A percentile compares a stretch with the other conserved stretches of the same genome.
These are phyloP conservation scores for Anarsia innoxiella DNA, from an alignment of 2,888 invertebrate genomes.

Conservation along the genomic window DNA sequence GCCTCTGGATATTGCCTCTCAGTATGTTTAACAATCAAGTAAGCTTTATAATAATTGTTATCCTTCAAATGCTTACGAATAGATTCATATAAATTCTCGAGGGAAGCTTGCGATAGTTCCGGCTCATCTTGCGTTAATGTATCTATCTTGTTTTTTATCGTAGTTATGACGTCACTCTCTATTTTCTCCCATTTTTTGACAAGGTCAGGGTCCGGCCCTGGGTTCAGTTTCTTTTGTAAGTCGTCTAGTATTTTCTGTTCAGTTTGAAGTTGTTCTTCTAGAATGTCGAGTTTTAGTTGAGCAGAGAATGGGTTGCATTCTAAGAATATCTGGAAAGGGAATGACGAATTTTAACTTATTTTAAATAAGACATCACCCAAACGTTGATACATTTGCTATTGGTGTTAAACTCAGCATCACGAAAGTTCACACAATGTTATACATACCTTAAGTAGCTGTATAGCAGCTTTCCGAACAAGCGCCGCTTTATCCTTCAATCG, in stretches of 20 bases:
- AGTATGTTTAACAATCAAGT: constrained; percentile 62
- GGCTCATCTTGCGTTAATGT: constrained; percentile 63
- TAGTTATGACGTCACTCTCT: constrained; percentile 60
- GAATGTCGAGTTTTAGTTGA: constrained; percentile 74
- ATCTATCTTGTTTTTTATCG: constrained; percentile 67
- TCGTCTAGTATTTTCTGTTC: constrained; percentile 79
- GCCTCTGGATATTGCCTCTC: constrained; percentile 66
- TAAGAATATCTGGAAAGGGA: constrained; percentile 80
- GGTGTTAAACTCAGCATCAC: too few species aligned
- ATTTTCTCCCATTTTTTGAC: constrained; percentile 71
- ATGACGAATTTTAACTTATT: too few species aligned
- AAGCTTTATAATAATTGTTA: constrained; percentile 70
- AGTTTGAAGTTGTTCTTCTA: constrained; percentile 75
- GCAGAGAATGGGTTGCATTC: constrained; percentile 91
- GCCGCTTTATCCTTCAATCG: constrained; percentile 89
- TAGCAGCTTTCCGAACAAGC: constrained; percentile 88
- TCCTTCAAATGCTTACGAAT: constrained; percentile 59
- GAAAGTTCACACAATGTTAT: neutral
- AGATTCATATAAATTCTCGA: constrained; percentile 58
- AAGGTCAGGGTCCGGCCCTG: constrained; percentile 56
- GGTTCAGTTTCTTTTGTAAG: constrained; percentile 68
- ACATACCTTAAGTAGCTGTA: constrained; percentile 80
- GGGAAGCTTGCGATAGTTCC: constrained; percentile 55
- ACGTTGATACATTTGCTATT: too few species aligned
- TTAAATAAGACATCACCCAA: neutral